Conservation (phyloP, 2,888 invertebrate genomes). For the Tholera decimalis region DNA sequence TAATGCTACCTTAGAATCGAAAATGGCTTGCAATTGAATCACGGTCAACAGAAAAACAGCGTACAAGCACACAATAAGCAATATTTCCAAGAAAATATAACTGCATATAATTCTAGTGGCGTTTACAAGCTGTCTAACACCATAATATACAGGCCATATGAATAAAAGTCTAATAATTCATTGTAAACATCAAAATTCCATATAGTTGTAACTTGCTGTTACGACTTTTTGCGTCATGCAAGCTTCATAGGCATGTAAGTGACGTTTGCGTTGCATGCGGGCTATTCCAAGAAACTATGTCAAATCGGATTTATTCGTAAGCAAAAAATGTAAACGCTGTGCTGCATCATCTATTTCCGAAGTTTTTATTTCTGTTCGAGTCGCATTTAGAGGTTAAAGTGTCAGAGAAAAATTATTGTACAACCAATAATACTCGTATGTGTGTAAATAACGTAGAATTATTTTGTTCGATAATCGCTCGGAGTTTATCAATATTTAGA, state of each 20-base stretch:
- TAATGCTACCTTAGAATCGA: background rate
- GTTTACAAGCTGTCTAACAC: conserved; percentile 32
- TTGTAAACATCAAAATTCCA: conserved; percentile 36
- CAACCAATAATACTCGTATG: background rate
- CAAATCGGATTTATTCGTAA: conserved; percentile 35
- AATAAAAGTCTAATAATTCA: conserved; percentile 55
- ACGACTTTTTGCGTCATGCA: conserved; percentile 49
- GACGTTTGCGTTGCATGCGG: conserved; percentile 45
- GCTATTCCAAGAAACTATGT: conserved; percentile 52
- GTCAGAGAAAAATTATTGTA: conserved; percentile 36
- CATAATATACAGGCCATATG: conserved; percentile 23
- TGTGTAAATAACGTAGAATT: background rate
- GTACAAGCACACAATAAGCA: conserved; percentile 22
- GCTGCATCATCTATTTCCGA: conserved; percentile 32
- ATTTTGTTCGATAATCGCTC: background rate
- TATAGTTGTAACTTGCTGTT: conserved; percentile 20
- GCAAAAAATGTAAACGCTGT: conserved; percentile 28
- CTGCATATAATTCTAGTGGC: conserved; percentile 31
- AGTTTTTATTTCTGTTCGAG: conserved; percentile 39
- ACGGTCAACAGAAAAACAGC: conserved; percentile 2
- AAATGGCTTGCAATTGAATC: conserved; percentile 5
- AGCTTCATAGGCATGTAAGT: conserved; percentile 38
- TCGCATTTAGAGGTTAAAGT: conserved; percentile 37
- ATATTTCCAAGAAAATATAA: conserved; percentile 45
- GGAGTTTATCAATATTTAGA: background rate